Base-by-base conservation (phyloP, 2,888 invertebrate genomes). In the Neoaliturus tenellus region DNA sequence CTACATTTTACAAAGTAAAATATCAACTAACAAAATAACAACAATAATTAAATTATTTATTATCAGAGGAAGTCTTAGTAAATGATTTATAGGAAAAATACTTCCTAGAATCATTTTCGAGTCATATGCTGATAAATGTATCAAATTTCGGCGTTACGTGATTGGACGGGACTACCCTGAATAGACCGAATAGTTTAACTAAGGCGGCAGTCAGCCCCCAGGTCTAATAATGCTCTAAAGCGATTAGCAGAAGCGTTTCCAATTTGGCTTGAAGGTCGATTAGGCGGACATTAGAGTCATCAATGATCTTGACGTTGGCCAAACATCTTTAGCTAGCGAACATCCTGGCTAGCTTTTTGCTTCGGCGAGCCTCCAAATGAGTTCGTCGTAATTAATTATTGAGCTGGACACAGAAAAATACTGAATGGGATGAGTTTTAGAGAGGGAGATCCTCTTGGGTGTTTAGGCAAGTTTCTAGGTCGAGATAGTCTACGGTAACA, bases 221-320 rank as follows among this genome's bases (percentile, higher is more conserved):
- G 55, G 23, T 55, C 55, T 23, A 55, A 55, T 55, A 55, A 55
- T 20, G 55, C 55, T 3, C 23, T 4, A 2, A 5, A 12, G 55
- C 17, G 31, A 31, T 62, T 25, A 4, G 20, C 28, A 62, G 28
- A 28, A 62, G 62, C 31, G 62, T 62, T 62, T 62, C 62, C 62
- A 25, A 62, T 62, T 62, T 62, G 28, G 55, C 55, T 55, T 23
- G 25, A 55, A 23, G 55, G 55, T 55, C 55, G 20, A 55, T 55
- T 55, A 55, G 55, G 55, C 55, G 55, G 55, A 55, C 55, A 55
- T 55, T 55, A 55, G 55, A 62, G 62, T 62, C 62, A 28, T 28
- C 62, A 28, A 62, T 28, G 62, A 62, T 28, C 62, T 39, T 62
- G 62, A 62, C 62, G 62, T 17, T 28, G 17, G 62, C 62, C 62